Percentiles rank a stretch among this genome's conserved stretches.
phyloP scores from a whole-genome alignment of 2,888 invertebrate genomes.

The Drosophila fungiperda region DNA sequence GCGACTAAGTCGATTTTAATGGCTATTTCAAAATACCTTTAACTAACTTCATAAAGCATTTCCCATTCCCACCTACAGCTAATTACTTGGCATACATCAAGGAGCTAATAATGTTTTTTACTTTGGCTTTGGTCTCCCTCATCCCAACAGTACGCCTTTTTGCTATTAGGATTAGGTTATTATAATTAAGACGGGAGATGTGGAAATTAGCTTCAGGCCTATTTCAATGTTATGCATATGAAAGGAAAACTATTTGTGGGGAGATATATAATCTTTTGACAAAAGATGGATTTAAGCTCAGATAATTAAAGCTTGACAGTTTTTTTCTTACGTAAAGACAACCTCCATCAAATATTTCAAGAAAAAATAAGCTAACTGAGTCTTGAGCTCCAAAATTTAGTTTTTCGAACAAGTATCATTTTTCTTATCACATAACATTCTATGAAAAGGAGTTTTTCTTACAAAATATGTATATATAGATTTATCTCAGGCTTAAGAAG shows the following conservation, averaged over 20 bases:
- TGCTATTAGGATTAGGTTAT: neutral
- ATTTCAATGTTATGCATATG: neutral
- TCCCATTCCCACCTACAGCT: conserved; percentile 5
- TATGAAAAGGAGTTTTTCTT: neutral
- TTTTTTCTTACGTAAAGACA: neutral
- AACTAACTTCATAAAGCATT: conserved; percentile 29
- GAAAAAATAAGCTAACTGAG: no score
- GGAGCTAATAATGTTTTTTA: conserved; percentile 16
- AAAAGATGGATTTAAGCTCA: neutral
- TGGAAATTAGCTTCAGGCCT: neutral
- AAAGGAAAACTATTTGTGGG: neutral
- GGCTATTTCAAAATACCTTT: conserved; percentile 29
- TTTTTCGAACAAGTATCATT: neutral
- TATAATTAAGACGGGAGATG: neutral
- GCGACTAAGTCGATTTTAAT: conserved; percentile 22
- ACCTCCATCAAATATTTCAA: neutral
- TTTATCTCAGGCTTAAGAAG: neutral
- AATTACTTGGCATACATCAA: conserved; percentile 34
- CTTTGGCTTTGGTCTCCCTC: conserved; percentile 12
- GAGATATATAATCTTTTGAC: neutral
- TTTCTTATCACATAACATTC: neutral
- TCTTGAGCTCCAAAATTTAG: neutral
- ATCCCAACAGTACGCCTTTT: neutral
- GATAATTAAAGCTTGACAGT: neutral
- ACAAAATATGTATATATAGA: neutral